Conservation (phyloP, 2,888 invertebrate genomes). For the Apoderus coryli region DNA sequence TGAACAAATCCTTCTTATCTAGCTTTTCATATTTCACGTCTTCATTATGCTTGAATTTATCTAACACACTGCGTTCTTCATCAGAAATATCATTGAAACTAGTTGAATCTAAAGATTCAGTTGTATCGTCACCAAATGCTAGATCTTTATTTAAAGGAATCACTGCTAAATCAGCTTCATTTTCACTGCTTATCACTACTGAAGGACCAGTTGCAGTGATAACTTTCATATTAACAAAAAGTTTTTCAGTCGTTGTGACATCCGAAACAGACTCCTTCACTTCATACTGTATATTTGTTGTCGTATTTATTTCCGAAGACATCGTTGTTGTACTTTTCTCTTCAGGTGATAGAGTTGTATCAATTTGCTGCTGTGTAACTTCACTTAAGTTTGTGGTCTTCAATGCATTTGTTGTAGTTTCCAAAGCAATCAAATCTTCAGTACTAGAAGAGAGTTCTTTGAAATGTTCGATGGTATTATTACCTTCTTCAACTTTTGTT, state of each 20-base stretch:
- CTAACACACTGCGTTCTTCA: slow-evolving; percentile 24
- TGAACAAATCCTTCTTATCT: slow-evolving; percentile 16
- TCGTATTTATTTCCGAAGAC: slow-evolving; percentile 1
- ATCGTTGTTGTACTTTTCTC: slow-evolving; percentile 7
- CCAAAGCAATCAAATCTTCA: slow-evolving; percentile 30
- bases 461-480: slow-evolving; percentile 13
- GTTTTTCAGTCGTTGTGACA: slow-evolving; percentile 26
- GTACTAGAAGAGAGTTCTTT: slow-evolving; percentile 23
- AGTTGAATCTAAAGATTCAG: too few relatives aligned
- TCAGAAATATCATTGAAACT: slow-evolving; percentile 21
- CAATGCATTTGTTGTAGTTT: slow-evolving; percentile 26
- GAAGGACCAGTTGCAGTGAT: slow-evolving; percentile 15
- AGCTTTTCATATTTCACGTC: slow-evolving; percentile 17
- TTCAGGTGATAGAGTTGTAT: slow-evolving; percentile 10
- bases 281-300: slow-evolving; percentile 21
- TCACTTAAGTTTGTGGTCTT: slow-evolving; percentile 3
- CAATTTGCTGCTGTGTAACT: slow-evolving; percentile 13
- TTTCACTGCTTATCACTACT: neutral
- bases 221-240: slow-evolving; percentile 21
- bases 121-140: slow-evolving; percentile 7
- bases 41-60: slow-evolving; percentile 19
- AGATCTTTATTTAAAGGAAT: slow-evolving; percentile 18
- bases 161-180: slow-evolving; percentile 16
- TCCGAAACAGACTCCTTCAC: slow-evolving; percentile 24
- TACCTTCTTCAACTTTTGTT: slow-evolving; percentile 5